Conservation (phyloP, 2,888 invertebrate species). For the Pyrocoelia pectoralis region DNA sequence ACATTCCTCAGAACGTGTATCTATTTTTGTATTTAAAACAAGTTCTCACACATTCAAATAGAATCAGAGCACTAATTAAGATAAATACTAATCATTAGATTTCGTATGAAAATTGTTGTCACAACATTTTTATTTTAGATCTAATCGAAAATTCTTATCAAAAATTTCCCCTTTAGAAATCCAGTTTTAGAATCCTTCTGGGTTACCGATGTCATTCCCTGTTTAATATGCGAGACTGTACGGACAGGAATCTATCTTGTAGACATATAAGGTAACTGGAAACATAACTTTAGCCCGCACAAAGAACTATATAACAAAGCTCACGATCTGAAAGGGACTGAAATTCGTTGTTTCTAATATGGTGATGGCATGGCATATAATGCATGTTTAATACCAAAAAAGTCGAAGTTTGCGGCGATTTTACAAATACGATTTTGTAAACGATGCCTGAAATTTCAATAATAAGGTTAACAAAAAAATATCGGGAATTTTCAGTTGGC, state of each 20-base stretch:
- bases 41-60: not conserved
- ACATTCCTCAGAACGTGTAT: constrained; percentile 1
- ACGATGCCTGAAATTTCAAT: constrained; percentile 22
- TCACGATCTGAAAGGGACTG: constrained; percentile 24
- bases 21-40: not conserved
- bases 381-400: constrained; percentile 18
- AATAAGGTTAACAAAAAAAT: constrained; percentile 19
- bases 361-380: constrained; percentile 21
- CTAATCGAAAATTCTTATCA: not conserved
- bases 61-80: not conserved
- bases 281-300: constrained; percentile 35
- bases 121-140: not conserved
- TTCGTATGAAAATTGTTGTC: not conserved
- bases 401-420: constrained; percentile 10
- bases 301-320: constrained; percentile 31
- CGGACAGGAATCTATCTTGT: constrained; percentile 40
- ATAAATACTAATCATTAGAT: not conserved
- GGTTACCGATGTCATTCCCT: constrained; percentile 37
- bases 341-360: constrained; percentile 30
- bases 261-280: constrained; percentile 41
- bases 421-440: constrained; percentile 20
- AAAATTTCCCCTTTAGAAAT: constrained; percentile 22
- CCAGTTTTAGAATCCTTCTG: constrained; percentile 31
- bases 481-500: constrained; percentile 23
- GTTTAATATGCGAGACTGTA: constrained; percentile 38